A percentile compares a stretch with the other conserved stretches of the same genome.
Evolutionary conservation across 2,888 invertebrate species (phyloP).

Genomic region (Drosophila siamana): DNA sequence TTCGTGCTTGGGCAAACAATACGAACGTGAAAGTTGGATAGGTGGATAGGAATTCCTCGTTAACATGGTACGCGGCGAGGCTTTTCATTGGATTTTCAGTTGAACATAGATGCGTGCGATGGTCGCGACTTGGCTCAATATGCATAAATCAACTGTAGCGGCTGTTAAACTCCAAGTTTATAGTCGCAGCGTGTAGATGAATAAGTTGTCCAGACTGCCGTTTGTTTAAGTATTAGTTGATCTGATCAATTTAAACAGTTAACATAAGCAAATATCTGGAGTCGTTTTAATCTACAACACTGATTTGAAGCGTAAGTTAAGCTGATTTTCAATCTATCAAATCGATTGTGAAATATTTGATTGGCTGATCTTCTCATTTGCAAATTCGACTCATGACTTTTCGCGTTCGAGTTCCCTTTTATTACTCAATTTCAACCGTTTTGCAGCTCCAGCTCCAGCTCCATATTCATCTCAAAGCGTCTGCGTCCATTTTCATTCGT

Average conservation of each 20-base stretch:
- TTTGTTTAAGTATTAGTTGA: not conserved
- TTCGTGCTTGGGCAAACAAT: constrained; percentile 76
- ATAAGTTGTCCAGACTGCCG: not conserved
- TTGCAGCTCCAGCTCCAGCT: not conserved
- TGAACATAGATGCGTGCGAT: not conserved
- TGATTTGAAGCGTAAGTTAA: too few relatives aligned
- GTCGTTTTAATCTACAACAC: not conserved
- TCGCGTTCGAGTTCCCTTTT: not conserved
- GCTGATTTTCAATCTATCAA: not conserved
- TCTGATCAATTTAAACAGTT: not conserved
- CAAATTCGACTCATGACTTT: constrained; percentile 1
- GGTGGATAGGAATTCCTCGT: constrained; percentile 62
- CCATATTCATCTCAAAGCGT: not conserved
- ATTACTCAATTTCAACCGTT: not conserved
- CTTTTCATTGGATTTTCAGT: constrained; percentile 23
- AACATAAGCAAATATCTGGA: too few relatives aligned
- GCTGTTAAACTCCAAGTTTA: constrained; percentile 36
- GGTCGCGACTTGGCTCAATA: constrained; percentile 33
- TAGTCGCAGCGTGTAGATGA: not conserved
- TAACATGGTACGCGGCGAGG: constrained; percentile 37
- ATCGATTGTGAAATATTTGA: constrained; percentile 1
- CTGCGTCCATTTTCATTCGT: not conserved
- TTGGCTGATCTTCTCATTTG: constrained; percentile 1
- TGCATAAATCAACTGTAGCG: constrained; percentile 55
- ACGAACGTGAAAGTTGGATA: constrained; percentile 74